phyloP scores from a whole-genome alignment of 2,113 vertebrate species.

The Paradoxurus hermaphroditus region DNA sequence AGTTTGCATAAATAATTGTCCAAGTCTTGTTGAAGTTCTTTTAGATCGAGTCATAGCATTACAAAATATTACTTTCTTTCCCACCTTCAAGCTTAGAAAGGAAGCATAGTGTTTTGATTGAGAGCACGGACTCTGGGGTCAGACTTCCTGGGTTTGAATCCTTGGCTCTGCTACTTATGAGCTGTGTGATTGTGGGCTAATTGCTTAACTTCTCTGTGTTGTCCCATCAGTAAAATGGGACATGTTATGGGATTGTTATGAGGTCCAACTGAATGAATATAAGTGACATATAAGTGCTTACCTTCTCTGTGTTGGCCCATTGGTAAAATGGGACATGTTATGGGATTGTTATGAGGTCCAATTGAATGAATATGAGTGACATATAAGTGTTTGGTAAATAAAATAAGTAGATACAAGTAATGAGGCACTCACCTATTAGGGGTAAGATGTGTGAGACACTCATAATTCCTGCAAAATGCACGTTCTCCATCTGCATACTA shows the following conservation, averaged over 20 bases:
- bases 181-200: background rate
- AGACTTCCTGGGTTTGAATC: background rate
- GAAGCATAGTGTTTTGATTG: background rate
- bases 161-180: background rate
- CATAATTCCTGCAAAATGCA: background rate
- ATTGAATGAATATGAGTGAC: background rate
- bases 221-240: background rate
- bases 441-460: background rate
- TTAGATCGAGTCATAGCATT: background rate
- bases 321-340: no score
- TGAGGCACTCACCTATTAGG: background rate
- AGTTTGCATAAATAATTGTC: background rate
- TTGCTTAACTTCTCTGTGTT: background rate
- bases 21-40: background rate
- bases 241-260: background rate
- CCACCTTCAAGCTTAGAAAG: background rate
- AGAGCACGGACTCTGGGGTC: background rate
- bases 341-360: background rate
- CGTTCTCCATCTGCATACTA: background rate
- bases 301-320: background rate
- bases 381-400: background rate
- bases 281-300: background rate
- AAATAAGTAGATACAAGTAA: background rate
- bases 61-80: background rate
- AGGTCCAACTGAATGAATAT: background rate